Percentiles rank a stretch among this genome's conserved stretches.
Conservation (phyloP, 2,797 vertebrate species). For the Lepilemur septentrionalis region DNA sequence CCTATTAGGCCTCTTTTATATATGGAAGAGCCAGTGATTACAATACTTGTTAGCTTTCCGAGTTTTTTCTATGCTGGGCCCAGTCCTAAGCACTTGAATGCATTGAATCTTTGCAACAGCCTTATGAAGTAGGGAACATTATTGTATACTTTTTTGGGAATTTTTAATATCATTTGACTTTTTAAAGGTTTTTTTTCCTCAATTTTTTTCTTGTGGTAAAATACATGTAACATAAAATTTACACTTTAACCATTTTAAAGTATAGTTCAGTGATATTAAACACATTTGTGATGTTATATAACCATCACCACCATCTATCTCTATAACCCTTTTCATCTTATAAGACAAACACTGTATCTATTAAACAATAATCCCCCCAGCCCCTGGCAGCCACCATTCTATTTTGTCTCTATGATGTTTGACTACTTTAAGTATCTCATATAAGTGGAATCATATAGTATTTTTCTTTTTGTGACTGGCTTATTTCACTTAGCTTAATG, state of each 20-base stretch:
- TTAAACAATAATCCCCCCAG: neutral
- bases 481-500: neutral
- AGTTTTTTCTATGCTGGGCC: neutral
- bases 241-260: neutral
- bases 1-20: neutral
- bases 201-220: neutral
- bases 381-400: neutral
- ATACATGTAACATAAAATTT: neutral
- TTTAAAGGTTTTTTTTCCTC: neutral
- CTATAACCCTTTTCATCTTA: neutral
- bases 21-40: neutral
- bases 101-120: neutral
- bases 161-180: neutral
- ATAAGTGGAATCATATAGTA: neutral
- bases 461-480: neutral
- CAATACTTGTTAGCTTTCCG: neutral
- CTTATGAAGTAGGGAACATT: neutral
- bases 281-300: neutral
- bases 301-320: neutral
- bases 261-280: neutral
- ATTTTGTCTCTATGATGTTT: neutral
- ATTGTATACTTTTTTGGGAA: neutral
- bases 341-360: neutral
- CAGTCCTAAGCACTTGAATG: neutral
- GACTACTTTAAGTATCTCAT: neutral